Percentiles rank a stretch among this genome's conserved stretches.
Conservation (phyloP, 2,888 invertebrate species). For the Troides aeacus region DNA sequence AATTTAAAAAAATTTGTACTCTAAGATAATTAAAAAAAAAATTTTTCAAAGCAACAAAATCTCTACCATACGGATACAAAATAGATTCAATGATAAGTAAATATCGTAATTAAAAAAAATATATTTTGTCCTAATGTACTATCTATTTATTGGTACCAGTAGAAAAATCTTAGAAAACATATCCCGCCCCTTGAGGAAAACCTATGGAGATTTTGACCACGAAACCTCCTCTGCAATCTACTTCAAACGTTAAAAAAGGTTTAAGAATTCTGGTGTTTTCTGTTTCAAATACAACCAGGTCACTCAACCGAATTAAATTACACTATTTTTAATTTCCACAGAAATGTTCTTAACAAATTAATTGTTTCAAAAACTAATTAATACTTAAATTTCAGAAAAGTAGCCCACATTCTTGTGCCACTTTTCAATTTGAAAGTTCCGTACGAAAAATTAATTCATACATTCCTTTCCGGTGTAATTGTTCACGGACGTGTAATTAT, state of each 20-base stretch:
- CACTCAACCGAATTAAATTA: background rate
- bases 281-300: too few relatives aligned
- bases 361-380: background rate
- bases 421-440: conserved; percentile 11
- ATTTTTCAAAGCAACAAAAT: background rate
- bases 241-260: too few relatives aligned
- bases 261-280: too few relatives aligned
- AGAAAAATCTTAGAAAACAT: too few relatives aligned
- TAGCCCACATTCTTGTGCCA: background rate
- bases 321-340: background rate
- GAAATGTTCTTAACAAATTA: background rate
- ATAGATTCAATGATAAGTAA: background rate
- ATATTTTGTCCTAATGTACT: too few relatives aligned
- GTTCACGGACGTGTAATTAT: conserved; percentile 1
- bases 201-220: too few relatives aligned
- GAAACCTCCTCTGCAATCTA: too few relatives aligned
- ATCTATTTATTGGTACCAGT: too few relatives aligned
- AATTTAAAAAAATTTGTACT: background rate
- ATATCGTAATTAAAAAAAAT: background rate
- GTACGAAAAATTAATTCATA: conserved; percentile 13
- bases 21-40: background rate
- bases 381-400: background rate
- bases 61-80: background rate
- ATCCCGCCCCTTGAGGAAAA: too few relatives aligned
- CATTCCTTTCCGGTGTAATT: background rate